A percentile compares a stretch with the other conserved stretches of the same genome.
These are phyloP conservation scores for Gerris lacustris DNA, from an alignment of 2,888 invertebrate species.

Conservation along the genomic window DNA sequence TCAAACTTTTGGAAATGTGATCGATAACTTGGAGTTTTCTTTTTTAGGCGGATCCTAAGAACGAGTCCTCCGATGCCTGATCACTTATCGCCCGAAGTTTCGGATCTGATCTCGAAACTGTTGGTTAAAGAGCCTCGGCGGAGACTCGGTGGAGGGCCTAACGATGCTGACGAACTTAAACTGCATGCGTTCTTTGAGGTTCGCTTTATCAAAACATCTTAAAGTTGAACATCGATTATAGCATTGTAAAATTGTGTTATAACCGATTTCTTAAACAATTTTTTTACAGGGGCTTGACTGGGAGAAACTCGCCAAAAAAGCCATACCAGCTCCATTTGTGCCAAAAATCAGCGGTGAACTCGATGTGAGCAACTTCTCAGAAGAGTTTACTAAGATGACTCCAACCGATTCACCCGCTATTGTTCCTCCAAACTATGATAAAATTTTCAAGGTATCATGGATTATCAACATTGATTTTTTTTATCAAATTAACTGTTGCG, in stretches of 20 bases:
- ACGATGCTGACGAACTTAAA: constrained; percentile 80
- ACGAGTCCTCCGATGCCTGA: constrained; percentile 82
- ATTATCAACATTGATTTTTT: too few relatives aligned
- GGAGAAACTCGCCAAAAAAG: constrained; percentile 64
- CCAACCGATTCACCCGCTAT: constrained; percentile 86
- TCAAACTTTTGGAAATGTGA: background rate
- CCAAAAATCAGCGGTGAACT: constrained; percentile 73
- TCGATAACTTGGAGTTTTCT: background rate
- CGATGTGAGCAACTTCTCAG: constrained; percentile 92
- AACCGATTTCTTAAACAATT: constrained; percentile 12
- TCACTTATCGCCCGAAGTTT: constrained; percentile 57
- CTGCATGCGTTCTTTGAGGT: constrained; percentile 77
- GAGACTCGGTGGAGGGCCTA: constrained; percentile 73
- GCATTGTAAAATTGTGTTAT: background rate
- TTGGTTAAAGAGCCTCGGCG: constrained; percentile 80
- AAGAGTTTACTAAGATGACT: constrained; percentile 87
- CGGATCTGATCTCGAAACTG: constrained; percentile 68
- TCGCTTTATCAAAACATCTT: constrained; percentile 14
- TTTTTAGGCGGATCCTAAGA: constrained; percentile 61
- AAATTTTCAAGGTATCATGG: constrained; percentile 62
- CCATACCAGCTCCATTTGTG: constrained; percentile 74
- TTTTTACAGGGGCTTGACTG: constrained; percentile 56
- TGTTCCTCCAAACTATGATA: constrained; percentile 71
- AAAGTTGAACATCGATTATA: background rate
- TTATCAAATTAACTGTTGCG: too few relatives aligned